Conservation (phyloP, 2,888 invertebrate species). For the Dichetophora obliterata region DNA sequence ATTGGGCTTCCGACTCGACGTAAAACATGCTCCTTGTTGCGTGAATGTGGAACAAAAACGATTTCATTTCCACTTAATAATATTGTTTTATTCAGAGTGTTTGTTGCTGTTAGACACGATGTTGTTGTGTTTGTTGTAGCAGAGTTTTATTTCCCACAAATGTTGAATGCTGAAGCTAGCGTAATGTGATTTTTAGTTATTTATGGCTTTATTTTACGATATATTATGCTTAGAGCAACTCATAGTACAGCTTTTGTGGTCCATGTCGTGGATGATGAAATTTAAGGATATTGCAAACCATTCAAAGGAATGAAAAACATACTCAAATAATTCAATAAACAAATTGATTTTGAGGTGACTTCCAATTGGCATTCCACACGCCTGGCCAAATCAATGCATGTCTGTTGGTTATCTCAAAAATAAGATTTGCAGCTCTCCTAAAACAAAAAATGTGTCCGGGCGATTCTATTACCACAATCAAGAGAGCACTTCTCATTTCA, state of each 20-base stretch:
- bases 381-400: too few relatives aligned
- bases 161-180: neutral
- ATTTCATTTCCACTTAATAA: constrained; percentile 27
- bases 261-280: too few relatives aligned
- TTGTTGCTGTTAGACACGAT: constrained; percentile 2
- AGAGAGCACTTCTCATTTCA: too few relatives aligned
- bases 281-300: too few relatives aligned
- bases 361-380: too few relatives aligned
- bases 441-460: too few relatives aligned
- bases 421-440: too few relatives aligned
- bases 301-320: too few relatives aligned
- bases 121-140: neutral
- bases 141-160: constrained; percentile 1
- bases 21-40: constrained; percentile 21
- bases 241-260: neutral
- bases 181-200: constrained; percentile 6
- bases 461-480: too few relatives aligned
- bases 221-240: neutral
- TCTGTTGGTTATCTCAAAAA: too few relatives aligned
- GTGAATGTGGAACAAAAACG: constrained; percentile 22
- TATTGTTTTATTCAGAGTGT: constrained; percentile 13
- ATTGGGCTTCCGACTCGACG: constrained; percentile 12
- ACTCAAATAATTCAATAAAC: too few relatives aligned
- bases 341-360: too few relatives aligned
- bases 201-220: constrained; percentile 4